Base-by-base conservation (phyloP, 2,113 vertebrate species). In the Aleadryas rufinucha region DNA sequence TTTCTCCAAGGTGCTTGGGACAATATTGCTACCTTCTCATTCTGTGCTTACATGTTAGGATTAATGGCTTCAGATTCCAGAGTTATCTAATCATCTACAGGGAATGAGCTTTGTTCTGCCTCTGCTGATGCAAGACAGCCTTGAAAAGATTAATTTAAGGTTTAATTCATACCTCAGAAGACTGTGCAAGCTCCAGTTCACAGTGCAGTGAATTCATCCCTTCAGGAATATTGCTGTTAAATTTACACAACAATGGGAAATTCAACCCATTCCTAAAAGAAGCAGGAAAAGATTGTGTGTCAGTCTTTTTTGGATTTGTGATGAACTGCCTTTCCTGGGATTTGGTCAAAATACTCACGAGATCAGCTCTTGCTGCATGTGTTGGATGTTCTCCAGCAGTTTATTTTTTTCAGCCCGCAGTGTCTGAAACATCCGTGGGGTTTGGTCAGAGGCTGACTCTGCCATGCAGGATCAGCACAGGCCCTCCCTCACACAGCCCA, bases 181-280 rank as follows among this genome's bases (percentile, higher is more conserved):
- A 98, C n/a, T 98, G 98, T 61, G 99, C 99, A 84, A 99, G 97
- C 86, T 98, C 97, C 93, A 99, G 98, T 76, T 99, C 99, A 23
- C 95, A 97, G 63, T 97, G 98, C 54, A 99, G 94, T 15, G 99
- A 99, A 26, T 89, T 95, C 9, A 19, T 66, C 42, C 80, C 90
- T 75, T 98, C 98, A 33, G 95, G 96, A 75, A 72, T 50, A 74
- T 70, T 97, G 65, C 98, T 97, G 87, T 98, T 98, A 75, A 95
- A 47, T 84, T 98, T 98, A 92, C 94, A 98, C 10, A 98, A 91
- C 41, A 93, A 79, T 0, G 98, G 98, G 37, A 98, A 96, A 42
- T 52, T 94, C 52, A 97, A 94, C 4, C 97, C 93, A 44, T 97
- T 97, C 75, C 98, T 98, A 74, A 49, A 76, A 94, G 31, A 16